Evolutionary conservation across 2,888 invertebrate species (phyloP), one percentile per base, ranked within the genome.

Genomic region (Cyaniris semiargus): DNA sequence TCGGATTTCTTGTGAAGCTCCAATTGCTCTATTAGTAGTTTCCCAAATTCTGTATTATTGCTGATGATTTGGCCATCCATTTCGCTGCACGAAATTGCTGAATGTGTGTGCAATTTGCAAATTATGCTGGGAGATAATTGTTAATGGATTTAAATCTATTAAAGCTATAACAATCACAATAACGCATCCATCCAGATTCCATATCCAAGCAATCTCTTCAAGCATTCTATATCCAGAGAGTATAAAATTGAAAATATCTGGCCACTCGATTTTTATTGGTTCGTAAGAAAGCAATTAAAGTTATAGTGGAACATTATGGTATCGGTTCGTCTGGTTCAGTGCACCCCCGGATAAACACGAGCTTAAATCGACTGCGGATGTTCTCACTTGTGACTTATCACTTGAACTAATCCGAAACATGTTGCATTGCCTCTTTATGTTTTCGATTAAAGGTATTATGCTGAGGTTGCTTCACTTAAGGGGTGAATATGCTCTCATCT

Each of bases 301-400:
- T 93, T 90, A 92, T 90, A 90, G 83, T 86, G 86, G 87, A 89
- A 89, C 89, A 91, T 92, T 93, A 91, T 92, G 87, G n/a, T n/a
- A n/a, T n/a, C n/a, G n/a, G 92, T 90, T 90, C 76, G 70, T 70
- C 91, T 93, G 90, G 93, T 93, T 93, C 93, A 92, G 82, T 92
- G 93, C 92, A 90, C 93, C 92, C 91, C 92, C 91, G 90, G 90
- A 91, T 93, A 93, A 93, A 93, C 93, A 93, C 86, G 86, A 83
- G 90, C 92, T 92, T 92, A 91, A 93, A 91, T 92, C 92, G 91
- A 92, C 92, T 88, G 93, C 93, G 93, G 93, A 94, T 91, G 92
- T 90, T 88, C 86, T 89, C 87, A 90, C 88, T 90, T 90, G 92
- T 93, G 87, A 53, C 48, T 53, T 53, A 27, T 48, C 74, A 53